phyloP scores from a whole-genome alignment of 2,797 vertebrate species.

The Sebastiscus tertius region DNA sequence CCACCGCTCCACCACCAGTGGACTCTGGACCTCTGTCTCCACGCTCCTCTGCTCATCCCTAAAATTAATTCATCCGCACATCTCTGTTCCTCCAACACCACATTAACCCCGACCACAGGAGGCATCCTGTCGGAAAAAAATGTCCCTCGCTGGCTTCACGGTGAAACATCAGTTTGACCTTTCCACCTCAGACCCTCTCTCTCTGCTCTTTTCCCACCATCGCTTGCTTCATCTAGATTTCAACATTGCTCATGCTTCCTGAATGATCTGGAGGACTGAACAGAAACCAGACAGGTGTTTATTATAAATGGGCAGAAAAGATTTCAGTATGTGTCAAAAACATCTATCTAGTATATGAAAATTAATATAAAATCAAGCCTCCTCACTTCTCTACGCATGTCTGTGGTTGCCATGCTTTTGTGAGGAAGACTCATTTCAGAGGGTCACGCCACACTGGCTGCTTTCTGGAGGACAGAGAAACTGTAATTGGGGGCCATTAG shows the following conservation, averaged over 20 bases:
- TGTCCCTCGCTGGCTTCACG: constrained; percentile 67
- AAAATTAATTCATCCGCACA: constrained; percentile 88
- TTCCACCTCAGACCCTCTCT: constrained; percentile 67
- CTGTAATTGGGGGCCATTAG: constrained; percentile 82
- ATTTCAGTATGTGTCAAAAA: neutral
- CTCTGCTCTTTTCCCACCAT: constrained; percentile 58
- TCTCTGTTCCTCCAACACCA: constrained; percentile 83
- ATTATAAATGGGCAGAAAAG: neutral
- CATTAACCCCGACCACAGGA: constrained; percentile 86
- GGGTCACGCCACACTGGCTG: constrained; percentile 76
- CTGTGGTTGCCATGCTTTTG: constrained; percentile 29
- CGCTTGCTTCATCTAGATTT: constrained; percentile 46
- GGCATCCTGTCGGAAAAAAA: constrained; percentile 83
- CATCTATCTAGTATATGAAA: neutral
- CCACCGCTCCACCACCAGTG: constrained; percentile 55
- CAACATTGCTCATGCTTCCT: constrained; percentile 35
- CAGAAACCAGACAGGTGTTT: neutral
- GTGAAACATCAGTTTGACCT: constrained; percentile 81
- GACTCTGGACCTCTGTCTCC: constrained; percentile 86
- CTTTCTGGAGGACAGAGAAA: constrained; percentile 80
- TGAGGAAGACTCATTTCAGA: constrained; percentile 67
- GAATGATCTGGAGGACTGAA: neutral
- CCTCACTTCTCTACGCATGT: constrained; percentile 1
- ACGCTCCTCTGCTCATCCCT: constrained; percentile 85
- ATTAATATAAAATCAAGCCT: neutral